These are phyloP conservation scores for Crenuchus spilurus DNA, from an alignment of 2,797 vertebrate genomes.

Conservation along the genomic window DNA sequence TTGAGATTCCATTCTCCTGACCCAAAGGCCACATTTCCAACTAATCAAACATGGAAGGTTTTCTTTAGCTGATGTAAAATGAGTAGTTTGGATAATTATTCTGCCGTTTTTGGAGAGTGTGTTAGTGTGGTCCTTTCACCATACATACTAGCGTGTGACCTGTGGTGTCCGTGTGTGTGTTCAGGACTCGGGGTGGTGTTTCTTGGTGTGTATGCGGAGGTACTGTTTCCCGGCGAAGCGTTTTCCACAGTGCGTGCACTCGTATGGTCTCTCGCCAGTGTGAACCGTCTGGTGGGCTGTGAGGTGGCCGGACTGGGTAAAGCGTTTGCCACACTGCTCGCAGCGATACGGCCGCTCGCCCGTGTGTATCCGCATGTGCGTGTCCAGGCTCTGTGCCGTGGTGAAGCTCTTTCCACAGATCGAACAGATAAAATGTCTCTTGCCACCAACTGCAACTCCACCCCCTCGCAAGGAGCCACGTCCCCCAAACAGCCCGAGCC, in stretches of 20 bases:
- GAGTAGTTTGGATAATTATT: too few relatives aligned
- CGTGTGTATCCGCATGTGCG: conserved; percentile 78
- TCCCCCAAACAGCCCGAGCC: conserved; percentile 39
- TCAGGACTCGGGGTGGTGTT: conserved; percentile 38
- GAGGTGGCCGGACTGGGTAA: conserved; percentile 79
- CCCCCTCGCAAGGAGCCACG: conserved; percentile 45
- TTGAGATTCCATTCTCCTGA: too few relatives aligned
- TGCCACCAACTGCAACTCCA: conserved; percentile 18
- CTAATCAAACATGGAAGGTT: too few relatives aligned
- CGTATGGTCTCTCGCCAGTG: conserved; percentile 77
- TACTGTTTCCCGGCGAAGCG: conserved; percentile 69
- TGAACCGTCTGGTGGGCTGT: conserved; percentile 80
- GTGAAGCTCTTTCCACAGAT: conserved; percentile 76
- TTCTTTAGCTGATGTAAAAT: too few relatives aligned
- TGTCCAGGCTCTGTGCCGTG: conserved; percentile 77
- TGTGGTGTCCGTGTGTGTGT: too few relatives aligned
- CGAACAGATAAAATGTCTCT: conserved; percentile 67
- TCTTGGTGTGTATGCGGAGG: conserved; percentile 44
- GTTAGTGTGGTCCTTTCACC: too few relatives aligned
- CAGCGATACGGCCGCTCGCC: conserved; percentile 78
- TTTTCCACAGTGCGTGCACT: conserved; percentile 76
- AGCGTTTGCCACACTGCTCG: conserved; percentile 74
- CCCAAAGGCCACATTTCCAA: too few relatives aligned
- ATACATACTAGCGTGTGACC: too few relatives aligned
- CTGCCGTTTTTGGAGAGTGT: too few relatives aligned